Conservation (phyloP, 2,888 invertebrate species). For the Adineta ricciae region DNA sequence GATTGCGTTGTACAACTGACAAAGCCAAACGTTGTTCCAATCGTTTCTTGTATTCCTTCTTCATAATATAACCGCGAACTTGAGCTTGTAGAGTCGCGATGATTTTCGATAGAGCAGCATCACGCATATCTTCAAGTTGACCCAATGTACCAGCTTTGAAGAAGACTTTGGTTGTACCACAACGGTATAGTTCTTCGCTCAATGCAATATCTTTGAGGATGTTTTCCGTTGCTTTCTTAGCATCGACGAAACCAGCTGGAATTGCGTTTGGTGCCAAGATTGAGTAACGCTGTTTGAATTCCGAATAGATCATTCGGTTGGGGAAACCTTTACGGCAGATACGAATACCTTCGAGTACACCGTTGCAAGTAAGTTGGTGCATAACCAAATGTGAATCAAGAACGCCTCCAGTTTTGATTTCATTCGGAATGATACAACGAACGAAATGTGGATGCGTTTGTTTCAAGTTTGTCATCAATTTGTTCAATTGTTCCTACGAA, state of each 20-base stretch:
- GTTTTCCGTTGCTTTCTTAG: slow-evolving; percentile 60
- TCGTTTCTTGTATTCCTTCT: slow-evolving; percentile 79
- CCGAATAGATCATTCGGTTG: slow-evolving; percentile 98
- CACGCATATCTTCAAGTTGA: slow-evolving; percentile 99
- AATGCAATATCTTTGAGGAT: slow-evolving; percentile 57
- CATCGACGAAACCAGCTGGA: slow-evolving; percentile 53
- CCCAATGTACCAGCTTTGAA: slow-evolving; percentile 99
- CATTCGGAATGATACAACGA: slow-evolving; percentile 98
- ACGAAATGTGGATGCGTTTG: slow-evolving; percentile 98
- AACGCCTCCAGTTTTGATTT: slow-evolving; percentile 56
- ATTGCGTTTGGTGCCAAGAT: slow-evolving; percentile 84
- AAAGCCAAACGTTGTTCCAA: slow-evolving; percentile 80
- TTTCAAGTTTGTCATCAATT: slow-evolving; percentile 88
- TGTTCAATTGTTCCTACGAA: slow-evolving; percentile 60
- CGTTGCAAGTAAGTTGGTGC: slow-evolving; percentile 99
- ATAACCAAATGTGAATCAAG: slow-evolving; percentile 96
- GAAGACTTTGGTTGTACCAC: slow-evolving; percentile 99
- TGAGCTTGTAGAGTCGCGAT: slow-evolving; percentile 80
- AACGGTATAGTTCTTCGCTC: slow-evolving; percentile 85
- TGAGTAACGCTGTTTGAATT: slow-evolving; percentile 99
- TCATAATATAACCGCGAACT: slow-evolving; percentile 70
- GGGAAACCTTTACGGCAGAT: slow-evolving; percentile 98
- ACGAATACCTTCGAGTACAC: slow-evolving; percentile 99
- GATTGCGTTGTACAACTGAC: slow-evolving; percentile 96
- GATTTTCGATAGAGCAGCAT: slow-evolving; percentile 89